Evolutionary conservation across 1,140 invertebrate genomes (phyloP), one percentile per base, ranked within the genome.

Genomic region (Micrasema longulum): DNA sequence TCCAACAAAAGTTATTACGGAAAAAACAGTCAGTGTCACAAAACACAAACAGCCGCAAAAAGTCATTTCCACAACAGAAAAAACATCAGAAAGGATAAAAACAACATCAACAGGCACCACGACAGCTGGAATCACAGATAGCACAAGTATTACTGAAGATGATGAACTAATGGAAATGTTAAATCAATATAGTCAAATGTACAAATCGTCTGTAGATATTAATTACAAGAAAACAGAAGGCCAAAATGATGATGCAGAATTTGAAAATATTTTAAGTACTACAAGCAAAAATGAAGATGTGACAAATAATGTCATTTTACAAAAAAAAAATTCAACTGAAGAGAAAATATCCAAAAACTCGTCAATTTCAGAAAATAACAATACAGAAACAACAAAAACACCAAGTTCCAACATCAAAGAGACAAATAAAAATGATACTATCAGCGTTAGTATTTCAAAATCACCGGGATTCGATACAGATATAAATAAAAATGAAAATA

Each of bases 11-110:
- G 20, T 22, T 41, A 20, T 14, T 22, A 63, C 45, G 64, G 45
- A 63, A 66, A 67, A 62, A 55, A 48, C 66, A 31, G 66, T 62
- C 41, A 72, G 45, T 64, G 67, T 69, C 22, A 75, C 43, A 20
- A 71, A 73, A 63, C 75, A 74, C 11, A 71, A 53, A 47, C 76
- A 77, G 64, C 74, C 78, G 20, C 9, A 74, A 45, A 69, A 77
- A 53, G 78, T 72, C 50, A 79, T 69, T 38, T 36, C 64, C 20
- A 70, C 36, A 7, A 76, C 65, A 23, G 65, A 78, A 55, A 72
- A 73, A 52, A 63, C 16, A 63, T 14, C 55, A 41, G 74, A 76
- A 63, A 76, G 75, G 11, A 69, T 78, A 60, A 76, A 82, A 81
- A 76, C 63, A 76, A 81, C 26, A 62, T 66, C 67, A 48, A 7